phyloP scores from a whole-genome alignment of 2,888 invertebrate genomes.

The Dolichomitus sp. region DNA sequence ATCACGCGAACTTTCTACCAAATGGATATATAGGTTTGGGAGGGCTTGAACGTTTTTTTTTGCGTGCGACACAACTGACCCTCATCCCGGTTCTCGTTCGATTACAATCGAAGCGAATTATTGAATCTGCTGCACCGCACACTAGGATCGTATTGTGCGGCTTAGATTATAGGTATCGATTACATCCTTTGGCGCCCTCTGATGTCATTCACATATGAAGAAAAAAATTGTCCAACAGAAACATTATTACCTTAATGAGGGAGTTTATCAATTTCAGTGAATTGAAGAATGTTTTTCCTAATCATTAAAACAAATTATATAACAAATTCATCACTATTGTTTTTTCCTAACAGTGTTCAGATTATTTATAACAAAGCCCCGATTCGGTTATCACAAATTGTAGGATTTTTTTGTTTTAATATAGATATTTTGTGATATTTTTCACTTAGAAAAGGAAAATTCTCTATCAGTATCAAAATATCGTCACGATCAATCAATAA shows the following conservation, averaged over 20 bases:
- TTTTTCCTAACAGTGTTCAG: no score
- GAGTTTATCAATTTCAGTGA: no score
- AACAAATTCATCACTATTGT: no score
- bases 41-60: slow-evolving; percentile 64
- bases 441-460: no score
- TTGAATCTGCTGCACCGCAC: slow-evolving; percentile 76
- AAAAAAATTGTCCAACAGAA: not conserved
- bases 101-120: slow-evolving; percentile 84
- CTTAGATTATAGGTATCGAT: slow-evolving; percentile 38
- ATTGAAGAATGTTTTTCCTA: no score
- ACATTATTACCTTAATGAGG: not conserved
- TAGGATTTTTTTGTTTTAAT: no score
- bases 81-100: slow-evolving; percentile 69
- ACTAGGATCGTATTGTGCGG: slow-evolving; percentile 32
- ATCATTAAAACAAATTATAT: no score
- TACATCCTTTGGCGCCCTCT: not conserved
- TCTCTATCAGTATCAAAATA: no score
- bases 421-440: no score
- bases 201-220: slow-evolving; percentile 8
- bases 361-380: no score
- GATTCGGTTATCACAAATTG: no score
- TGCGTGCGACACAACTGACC: slow-evolving; percentile 74
- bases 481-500: no score
- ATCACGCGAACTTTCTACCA: slow-evolving; percentile 83
- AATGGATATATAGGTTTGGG: slow-evolving; percentile 78